Conservation (phyloP, 1,140 invertebrate genomes). For the Zaprionus davidi region DNA sequence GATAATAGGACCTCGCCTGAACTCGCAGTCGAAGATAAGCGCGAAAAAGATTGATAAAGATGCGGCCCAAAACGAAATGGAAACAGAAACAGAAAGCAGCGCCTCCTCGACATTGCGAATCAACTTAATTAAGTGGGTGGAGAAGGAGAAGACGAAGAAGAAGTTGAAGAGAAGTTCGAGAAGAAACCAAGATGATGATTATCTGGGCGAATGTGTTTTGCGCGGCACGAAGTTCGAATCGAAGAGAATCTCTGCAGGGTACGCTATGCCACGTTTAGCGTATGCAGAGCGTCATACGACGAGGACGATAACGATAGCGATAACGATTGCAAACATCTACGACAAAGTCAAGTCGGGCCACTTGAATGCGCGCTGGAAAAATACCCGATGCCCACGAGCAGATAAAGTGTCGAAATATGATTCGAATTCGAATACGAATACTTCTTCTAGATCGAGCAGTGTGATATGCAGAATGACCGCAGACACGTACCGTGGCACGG, state of each 20-base stretch:
- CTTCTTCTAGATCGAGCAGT: neutral
- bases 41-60: conserved; percentile 71
- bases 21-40: conserved; percentile 71
- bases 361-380: conserved; percentile 49
- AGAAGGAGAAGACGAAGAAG: conserved; percentile 13
- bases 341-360: conserved; percentile 41
- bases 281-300: conserved; percentile 4
- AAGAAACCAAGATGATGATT: conserved; percentile 38
- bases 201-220: conserved; percentile 51
- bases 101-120: conserved; percentile 6
- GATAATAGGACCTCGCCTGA: conserved; percentile 77
- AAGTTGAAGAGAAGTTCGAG: neutral
- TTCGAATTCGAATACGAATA: conserved; percentile 18
- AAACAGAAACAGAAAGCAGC: conserved; percentile 4
- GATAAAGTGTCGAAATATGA: conserved; percentile 69
- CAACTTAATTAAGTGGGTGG: conserved; percentile 73
- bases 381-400: conserved; percentile 51
- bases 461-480: conserved; percentile 1
- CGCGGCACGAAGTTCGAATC: conserved; percentile 58
- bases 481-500: conserved; percentile 3
- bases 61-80: conserved; percentile 56
- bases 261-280: neutral
- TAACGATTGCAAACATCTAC: conserved; percentile 62
- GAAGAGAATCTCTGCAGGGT: conserved; percentile 30
- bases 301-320: conserved; percentile 57